These are phyloP conservation scores for Anser cygnoides DNA, from an alignment of 2,113 vertebrate species.

Conservation along the genomic window DNA sequence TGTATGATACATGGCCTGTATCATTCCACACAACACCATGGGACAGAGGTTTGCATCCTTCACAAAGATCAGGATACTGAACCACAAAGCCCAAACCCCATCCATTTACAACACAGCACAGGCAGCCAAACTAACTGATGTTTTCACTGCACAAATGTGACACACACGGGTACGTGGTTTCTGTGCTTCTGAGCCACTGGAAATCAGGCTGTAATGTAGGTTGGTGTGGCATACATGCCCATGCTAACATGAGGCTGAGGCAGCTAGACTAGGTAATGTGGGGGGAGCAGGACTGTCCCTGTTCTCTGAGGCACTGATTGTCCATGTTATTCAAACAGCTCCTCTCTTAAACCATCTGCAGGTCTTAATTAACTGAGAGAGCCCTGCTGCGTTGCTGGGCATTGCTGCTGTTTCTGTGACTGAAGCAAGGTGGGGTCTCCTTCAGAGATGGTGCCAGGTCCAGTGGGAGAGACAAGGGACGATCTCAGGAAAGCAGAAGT, in stretches of 20 bases:
- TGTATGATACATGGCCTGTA: background rate
- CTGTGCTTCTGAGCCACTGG: background rate
- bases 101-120: background rate
- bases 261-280: background rate
- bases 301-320: background rate
- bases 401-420: background rate
- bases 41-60: background rate
- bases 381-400: background rate
- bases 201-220: background rate
- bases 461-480: rapidly evolving
- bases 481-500: background rate
- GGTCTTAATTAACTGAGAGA: background rate
- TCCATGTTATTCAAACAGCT: background rate
- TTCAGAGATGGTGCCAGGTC: background rate
- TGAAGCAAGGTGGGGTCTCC: background rate
- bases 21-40: rapidly evolving
- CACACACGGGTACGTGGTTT: rapidly evolving
- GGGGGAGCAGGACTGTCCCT: background rate
- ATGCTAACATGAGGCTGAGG: background rate
- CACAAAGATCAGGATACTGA: background rate
- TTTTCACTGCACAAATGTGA: background rate
- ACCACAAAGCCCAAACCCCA: background rate
- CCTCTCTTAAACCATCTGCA: background rate
- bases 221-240: background rate
- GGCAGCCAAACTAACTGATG: rapidly evolving